Evolutionary conservation across 2,888 invertebrate species (phyloP), one percentile per base, ranked within the genome.

Genomic region (Apamea anceps): DNA sequence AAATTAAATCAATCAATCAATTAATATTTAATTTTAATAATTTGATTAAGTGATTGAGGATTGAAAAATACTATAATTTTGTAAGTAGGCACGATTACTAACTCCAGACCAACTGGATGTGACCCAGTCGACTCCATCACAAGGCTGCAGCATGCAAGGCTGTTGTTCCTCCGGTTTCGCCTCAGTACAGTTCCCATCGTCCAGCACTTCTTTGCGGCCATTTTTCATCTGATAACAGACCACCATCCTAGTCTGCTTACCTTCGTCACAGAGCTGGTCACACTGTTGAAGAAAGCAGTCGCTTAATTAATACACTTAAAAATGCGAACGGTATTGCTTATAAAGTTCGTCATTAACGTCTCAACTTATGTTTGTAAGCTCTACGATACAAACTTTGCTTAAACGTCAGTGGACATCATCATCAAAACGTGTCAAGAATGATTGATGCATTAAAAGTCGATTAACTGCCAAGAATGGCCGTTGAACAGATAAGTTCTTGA

Each of bases 61-160:
- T 25, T 37, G 10, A 4, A 12, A 37, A 48, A 4, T 48, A 57
- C 6, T 42, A 48, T 15, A 54, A 37, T 25, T 57, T 37, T n/a
- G 18, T 37, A 71, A n/a, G n/a, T 28, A 18, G 15, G 2, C 67
- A 62, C 2, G 12, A 37, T n/a, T 28, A 85, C 85, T 97, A 96
- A 99, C 99, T 89, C 99, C 99, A 88, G 98, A 98, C 99, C 99
- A 99, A 66, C 98, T 98, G 0, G 99, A 98, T 13, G 98, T 96
- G 75, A 99, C 98, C 99, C 99, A 99, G 93, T 99, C 99, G 18
- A 99, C 98, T 10, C 99, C 99, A 81, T 98, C 98, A 92, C 99
- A 99, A 0, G 99, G 99, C 72, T 98, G 97, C 91, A 98, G 87
- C 88, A 98, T 97, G 93, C 99, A 99, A 25, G 96, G 83, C 91